These are phyloP conservation scores for Melanotaenia pygmaea DNA, from an alignment of 2,797 vertebrate species.

Conservation along the genomic window DNA sequence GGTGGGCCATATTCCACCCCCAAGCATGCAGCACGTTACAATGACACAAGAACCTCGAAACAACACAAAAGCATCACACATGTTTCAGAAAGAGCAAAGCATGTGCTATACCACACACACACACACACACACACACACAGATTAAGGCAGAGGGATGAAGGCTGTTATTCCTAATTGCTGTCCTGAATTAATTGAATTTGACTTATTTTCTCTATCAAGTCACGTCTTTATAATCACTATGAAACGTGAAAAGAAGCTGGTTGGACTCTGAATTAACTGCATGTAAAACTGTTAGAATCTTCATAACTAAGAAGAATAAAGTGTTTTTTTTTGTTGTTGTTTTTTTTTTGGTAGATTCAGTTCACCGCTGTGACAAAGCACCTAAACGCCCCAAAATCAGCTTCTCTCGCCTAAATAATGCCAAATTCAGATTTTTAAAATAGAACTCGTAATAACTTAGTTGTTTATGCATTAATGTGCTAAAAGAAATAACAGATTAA, in stretches of 20 bases:
- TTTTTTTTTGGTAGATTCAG: no score
- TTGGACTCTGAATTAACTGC: neutral
- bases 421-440: no score
- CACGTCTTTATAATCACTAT: neutral
- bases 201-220: conserved; percentile 17
- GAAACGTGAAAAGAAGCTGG: neutral
- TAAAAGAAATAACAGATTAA: no score
- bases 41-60: conserved; percentile 69
- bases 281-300: no score
- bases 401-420: no score
- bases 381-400: no score
- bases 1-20: conserved; percentile 62
- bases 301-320: no score
- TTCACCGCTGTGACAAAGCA: no score
- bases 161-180: conserved; percentile 9
- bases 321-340: no score
- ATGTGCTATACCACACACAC: conserved; percentile 51
- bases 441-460: no score
- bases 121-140: conserved; percentile 14
- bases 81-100: conserved; percentile 29
- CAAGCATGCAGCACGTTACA: conserved; percentile 44
- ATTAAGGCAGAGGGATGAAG: conserved; percentile 46
- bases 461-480: no score
- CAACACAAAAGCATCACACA: conserved; percentile 62
- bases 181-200: conserved; percentile 15